phyloP scores from a whole-genome alignment of 1,140 invertebrate genomes.

The Rhagoletis zephyria region DNA sequence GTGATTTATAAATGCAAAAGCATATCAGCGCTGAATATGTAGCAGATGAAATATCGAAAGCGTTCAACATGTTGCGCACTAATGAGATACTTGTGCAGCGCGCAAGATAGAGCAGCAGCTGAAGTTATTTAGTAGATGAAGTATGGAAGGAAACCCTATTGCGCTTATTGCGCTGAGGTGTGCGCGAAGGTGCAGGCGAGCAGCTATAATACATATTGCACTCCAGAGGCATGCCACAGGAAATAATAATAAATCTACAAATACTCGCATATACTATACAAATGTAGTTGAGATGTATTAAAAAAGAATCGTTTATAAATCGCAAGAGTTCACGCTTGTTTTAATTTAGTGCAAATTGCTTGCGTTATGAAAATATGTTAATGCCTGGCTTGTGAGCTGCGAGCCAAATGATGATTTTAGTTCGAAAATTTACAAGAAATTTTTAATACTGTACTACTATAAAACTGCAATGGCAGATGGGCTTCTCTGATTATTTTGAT shows the following conservation, averaged over 20 bases:
- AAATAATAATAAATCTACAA: not conserved
- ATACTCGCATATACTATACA: not conserved
- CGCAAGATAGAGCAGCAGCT: not conserved
- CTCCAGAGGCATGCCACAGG: not conserved
- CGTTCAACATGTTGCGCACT: conserved; percentile 23
- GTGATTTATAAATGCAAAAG: conserved; percentile 10
- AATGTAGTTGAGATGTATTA: too few relatives aligned
- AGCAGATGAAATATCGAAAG: conserved; percentile 20
- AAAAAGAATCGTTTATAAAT: too few relatives aligned
- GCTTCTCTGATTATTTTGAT: too few relatives aligned
- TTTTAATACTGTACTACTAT: too few relatives aligned
- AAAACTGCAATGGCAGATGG: too few relatives aligned
- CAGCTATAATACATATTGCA: not conserved
- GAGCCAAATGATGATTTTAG: too few relatives aligned
- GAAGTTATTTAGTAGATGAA: not conserved
- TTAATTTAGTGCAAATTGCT: too few relatives aligned
- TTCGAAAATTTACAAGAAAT: too few relatives aligned
- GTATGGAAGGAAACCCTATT: not conserved
- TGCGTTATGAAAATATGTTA: too few relatives aligned
- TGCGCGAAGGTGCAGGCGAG: not conserved
- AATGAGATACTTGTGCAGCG: conserved; percentile 32
- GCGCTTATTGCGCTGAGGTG: not conserved
- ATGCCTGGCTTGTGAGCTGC: too few relatives aligned
- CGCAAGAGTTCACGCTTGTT: too few relatives aligned
- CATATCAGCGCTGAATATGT: not conserved